Percentiles rank a stretch among this genome's conserved stretches.
Evolutionary conservation across 2,113 vertebrate genomes (phyloP).

Genomic region (Laterallus jamaicensis): DNA sequence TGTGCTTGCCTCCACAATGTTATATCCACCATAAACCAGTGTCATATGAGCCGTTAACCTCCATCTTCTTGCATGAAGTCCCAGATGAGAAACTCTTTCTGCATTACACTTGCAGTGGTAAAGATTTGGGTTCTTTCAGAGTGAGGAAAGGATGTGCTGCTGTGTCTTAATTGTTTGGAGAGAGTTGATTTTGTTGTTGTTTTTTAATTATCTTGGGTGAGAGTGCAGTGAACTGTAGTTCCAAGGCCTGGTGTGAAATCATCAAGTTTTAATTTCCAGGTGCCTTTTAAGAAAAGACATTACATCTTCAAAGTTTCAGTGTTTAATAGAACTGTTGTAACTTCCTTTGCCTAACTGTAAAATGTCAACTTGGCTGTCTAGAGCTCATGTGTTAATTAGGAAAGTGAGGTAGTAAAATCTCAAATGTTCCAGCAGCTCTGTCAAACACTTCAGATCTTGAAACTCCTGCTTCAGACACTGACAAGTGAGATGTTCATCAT

Average conservation of each 20-base stretch:
- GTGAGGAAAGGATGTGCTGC: neutral
- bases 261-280: neutral
- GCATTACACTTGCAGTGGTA: neutral
- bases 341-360: constrained; percentile 12
- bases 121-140: neutral
- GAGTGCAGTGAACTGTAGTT: neutral
- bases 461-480: constrained; percentile 50
- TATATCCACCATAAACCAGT: neutral
- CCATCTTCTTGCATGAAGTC: neutral
- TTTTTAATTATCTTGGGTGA: neutral
- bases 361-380: constrained; percentile 49
- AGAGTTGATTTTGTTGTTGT: neutral
- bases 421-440: constrained; percentile 67
- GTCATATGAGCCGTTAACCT: neutral
- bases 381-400: constrained; percentile 54
- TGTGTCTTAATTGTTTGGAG: neutral
- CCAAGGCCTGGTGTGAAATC: neutral
- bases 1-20: neutral
- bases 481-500: constrained; percentile 65
- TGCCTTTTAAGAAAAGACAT: constrained; percentile 10
- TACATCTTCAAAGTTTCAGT: neutral
- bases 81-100: neutral
- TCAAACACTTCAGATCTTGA: constrained; percentile 59
- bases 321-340: constrained; percentile 2
- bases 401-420: constrained; percentile 57